These are phyloP conservation scores for Calameuta idolon DNA, from an alignment of 2,888 invertebrate species.

Conservation along the genomic window DNA sequence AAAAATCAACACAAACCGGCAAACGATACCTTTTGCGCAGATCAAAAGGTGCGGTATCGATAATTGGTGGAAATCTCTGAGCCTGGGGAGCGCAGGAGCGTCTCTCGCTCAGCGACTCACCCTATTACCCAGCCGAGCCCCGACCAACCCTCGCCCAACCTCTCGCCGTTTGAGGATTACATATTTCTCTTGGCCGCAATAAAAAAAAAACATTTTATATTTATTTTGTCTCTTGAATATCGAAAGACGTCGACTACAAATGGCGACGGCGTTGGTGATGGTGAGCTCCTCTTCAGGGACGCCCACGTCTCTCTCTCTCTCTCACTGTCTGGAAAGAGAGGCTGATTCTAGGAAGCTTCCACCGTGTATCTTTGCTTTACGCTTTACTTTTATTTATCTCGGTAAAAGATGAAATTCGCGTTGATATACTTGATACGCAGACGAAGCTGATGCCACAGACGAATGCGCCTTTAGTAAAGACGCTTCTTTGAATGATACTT, in stretches of 20 bases:
- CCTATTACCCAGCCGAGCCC: slow-evolving; percentile 17
- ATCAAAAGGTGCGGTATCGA: slow-evolving; percentile 62
- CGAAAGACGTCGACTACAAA: background rate
- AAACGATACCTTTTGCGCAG: slow-evolving; percentile 33
- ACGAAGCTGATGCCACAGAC: background rate
- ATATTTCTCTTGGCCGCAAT: slow-evolving; percentile 37
- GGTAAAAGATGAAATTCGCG: slow-evolving; percentile 35
- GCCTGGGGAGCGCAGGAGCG: slow-evolving; percentile 22
- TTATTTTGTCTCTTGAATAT: slow-evolving; percentile 50
- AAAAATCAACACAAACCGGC: slow-evolving; percentile 57
- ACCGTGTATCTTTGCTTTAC: slow-evolving; percentile 37
- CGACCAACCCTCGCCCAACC: slow-evolving; percentile 8
- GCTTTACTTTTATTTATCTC: slow-evolving; percentile 54
- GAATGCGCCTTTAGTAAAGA: background rate
- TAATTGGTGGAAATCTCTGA: slow-evolving; percentile 64
- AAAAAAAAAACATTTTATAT: slow-evolving; percentile 53
- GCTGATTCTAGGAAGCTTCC: slow-evolving; percentile 12
- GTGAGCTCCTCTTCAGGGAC: background rate
- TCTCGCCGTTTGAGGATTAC: slow-evolving; percentile 59
- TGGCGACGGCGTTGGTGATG: slow-evolving; percentile 18
- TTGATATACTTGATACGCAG: slow-evolving; percentile 5
- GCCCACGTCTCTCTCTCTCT: slow-evolving; percentile 9
- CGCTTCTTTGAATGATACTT: background rate
- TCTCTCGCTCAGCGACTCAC: slow-evolving; percentile 17
- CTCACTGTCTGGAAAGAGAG: slow-evolving; percentile 24